Percentiles rank a stretch among this genome's conserved stretches.
Evolutionary conservation across 2,888 invertebrate species (phyloP).

Genomic region (Ophonus ardosiacus): DNA sequence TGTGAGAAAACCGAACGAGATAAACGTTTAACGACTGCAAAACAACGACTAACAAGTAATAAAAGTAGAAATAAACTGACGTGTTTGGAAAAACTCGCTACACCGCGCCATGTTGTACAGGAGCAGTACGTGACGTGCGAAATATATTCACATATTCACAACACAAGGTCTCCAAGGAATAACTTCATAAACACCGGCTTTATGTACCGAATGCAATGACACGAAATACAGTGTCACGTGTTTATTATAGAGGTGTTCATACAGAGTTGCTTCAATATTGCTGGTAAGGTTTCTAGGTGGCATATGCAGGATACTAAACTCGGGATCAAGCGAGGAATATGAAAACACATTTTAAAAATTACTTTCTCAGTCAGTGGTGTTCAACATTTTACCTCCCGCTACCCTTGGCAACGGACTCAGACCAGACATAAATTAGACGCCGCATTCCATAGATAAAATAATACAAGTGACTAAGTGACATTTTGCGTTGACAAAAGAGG

Average conservation of each 20-base stretch:
- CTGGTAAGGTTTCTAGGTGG: too few relatives aligned
- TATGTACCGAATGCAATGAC: background rate
- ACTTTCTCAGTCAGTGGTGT: too few relatives aligned
- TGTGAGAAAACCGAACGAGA: slow-evolving; percentile 11
- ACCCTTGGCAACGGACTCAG: too few relatives aligned
- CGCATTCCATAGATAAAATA: too few relatives aligned
- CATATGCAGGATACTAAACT: too few relatives aligned
- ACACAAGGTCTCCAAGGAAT: background rate
- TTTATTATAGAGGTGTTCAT: too few relatives aligned
- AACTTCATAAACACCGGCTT: slow-evolving; percentile 6
- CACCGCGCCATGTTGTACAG: background rate
- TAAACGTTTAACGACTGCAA: slow-evolving; percentile 9
- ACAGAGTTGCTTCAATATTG: background rate
- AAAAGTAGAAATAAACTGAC: slow-evolving; percentile 15
- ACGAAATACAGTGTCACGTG: background rate
- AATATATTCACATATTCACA: background rate
- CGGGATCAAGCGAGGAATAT: too few relatives aligned
- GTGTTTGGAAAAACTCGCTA: background rate
- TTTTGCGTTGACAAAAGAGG: too few relatives aligned
- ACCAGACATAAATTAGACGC: too few relatives aligned
- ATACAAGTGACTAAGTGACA: too few relatives aligned
- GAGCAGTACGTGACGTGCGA: background rate
- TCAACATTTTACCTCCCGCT: too few relatives aligned
- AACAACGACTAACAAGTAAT: slow-evolving; percentile 28
- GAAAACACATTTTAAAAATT: too few relatives aligned